Percentiles rank a stretch among this genome's conserved stretches.
Evolutionary conservation across 2,797 vertebrate species (phyloP).

Genomic region (Acanthiza pusilla): DNA sequence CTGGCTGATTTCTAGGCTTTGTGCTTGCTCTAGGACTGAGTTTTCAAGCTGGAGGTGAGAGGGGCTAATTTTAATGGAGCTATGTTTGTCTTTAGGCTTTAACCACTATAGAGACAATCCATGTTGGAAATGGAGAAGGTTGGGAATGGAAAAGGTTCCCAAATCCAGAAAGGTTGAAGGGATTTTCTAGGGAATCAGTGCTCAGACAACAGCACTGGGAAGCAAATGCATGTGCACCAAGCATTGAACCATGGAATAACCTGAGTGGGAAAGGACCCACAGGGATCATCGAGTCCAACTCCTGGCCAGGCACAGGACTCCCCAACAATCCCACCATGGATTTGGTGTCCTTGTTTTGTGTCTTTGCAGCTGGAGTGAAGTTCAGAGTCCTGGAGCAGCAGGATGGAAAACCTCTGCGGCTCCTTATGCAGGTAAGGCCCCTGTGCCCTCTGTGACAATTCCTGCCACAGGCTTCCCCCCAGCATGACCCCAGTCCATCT

Average conservation of each 20-base stretch:
- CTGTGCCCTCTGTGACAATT: not conserved
- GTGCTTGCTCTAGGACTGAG: not conserved
- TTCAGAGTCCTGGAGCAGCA: slow-evolving; percentile 88
- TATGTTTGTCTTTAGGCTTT: not conserved
- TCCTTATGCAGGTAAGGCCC: slow-evolving; percentile 90
- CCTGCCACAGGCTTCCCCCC: not conserved
- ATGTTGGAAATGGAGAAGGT: not conserved
- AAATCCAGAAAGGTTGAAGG: not conserved
- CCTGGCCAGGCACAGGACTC: not conserved
- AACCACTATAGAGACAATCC: not conserved
- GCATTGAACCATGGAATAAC: not conserved
- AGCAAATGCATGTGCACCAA: not conserved
- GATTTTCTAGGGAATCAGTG: not conserved
- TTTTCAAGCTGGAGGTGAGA: not conserved
- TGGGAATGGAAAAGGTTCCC: not conserved
- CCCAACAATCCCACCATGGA: not conserved
- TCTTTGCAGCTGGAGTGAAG: slow-evolving; percentile 88
- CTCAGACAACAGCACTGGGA: not conserved
- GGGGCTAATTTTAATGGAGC: not conserved
- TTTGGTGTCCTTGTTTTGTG: not conserved
- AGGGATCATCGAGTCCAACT: not conserved
- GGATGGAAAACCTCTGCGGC: slow-evolving; percentile 84
- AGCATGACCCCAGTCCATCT: not conserved
- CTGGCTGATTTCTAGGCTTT: not conserved
- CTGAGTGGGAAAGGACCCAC: not conserved